Percentiles rank a stretch among this genome's conserved stretches.
Evolutionary conservation across 1,140 invertebrate genomes (phyloP).

Genomic region (Aleiodes sp.): DNA sequence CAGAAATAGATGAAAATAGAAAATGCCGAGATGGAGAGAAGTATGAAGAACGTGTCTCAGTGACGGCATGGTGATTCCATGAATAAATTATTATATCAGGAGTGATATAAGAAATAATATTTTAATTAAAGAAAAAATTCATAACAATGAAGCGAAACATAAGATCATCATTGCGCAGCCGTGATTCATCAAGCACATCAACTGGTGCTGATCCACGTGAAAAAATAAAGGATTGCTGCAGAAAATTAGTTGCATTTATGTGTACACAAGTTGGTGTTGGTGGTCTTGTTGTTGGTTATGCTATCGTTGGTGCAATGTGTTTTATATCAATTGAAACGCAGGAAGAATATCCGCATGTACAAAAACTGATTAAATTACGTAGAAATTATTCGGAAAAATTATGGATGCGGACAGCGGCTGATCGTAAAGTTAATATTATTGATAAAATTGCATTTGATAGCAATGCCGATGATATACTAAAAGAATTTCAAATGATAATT

Average conservation of each 20-base stretch:
- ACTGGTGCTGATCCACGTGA: constrained; percentile 74
- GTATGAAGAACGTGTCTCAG: background rate
- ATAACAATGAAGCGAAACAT: constrained; percentile 48
- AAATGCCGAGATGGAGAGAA: background rate
- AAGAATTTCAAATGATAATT: constrained; percentile 77
- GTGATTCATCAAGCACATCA: constrained; percentile 74
- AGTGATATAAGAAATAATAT: background rate
- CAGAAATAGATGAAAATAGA: constrained; percentile 11
- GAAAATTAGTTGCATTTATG: constrained; percentile 89
- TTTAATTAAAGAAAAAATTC: background rate
- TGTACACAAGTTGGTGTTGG: constrained; percentile 95
- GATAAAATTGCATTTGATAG: constrained; percentile 77
- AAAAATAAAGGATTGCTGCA: constrained; percentile 81
- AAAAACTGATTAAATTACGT: constrained; percentile 64
- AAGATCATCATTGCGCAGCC: constrained; percentile 70
- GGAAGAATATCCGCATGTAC: constrained; percentile 68
- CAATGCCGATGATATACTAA: constrained; percentile 74
- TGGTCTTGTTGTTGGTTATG: constrained; percentile 92
- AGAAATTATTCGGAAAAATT: constrained; percentile 71
- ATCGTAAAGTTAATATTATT: constrained; percentile 74
- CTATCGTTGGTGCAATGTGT: constrained; percentile 91
- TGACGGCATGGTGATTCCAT: background rate
- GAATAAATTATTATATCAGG: background rate
- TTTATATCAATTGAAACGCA: constrained; percentile 88
- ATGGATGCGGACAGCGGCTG: constrained; percentile 77